phyloP scores from a whole-genome alignment of 2,888 invertebrate species.

The Ophion obscuratus region DNA sequence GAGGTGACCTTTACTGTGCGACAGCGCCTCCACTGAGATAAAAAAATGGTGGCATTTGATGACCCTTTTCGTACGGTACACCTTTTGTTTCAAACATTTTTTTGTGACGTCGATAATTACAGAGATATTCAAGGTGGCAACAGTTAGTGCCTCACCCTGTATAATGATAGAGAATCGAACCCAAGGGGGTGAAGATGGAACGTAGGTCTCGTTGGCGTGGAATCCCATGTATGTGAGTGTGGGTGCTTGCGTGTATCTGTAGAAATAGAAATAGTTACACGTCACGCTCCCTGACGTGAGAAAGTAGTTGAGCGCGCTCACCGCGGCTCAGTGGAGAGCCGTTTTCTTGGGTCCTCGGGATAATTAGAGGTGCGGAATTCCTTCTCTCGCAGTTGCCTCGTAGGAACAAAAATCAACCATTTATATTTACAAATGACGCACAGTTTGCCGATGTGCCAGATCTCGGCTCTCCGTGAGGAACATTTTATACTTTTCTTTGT shows the following conservation, averaged over 20 bases:
- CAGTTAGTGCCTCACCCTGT: too few species aligned
- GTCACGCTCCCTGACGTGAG: slow-evolving; percentile 74
- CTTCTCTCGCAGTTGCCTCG: slow-evolving; percentile 56
- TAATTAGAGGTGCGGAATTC: slow-evolving; percentile 71
- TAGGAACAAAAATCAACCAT: slow-evolving; percentile 42
- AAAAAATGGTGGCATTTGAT: too few species aligned
- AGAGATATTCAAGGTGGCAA: too few species aligned
- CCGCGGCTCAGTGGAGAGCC: slow-evolving; percentile 32
- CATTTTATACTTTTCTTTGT: slow-evolving; percentile 11
- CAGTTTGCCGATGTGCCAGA: slow-evolving; percentile 57
- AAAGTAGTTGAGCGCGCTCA: slow-evolving; percentile 71
- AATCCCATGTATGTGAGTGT: neutral
- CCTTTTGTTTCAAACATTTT: too few species aligned
- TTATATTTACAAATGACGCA: slow-evolving; percentile 64
- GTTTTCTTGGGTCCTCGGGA: slow-evolving; percentile 67
- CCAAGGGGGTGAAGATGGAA: slow-evolving; percentile 44
- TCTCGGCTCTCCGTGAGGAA: slow-evolving; percentile 56
- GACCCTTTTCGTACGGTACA: too few species aligned
- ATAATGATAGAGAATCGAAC: slow-evolving; percentile 10
- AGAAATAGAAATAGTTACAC: slow-evolving; percentile 64
- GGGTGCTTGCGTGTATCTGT: slow-evolving; percentile 8
- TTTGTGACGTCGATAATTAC: too few species aligned
- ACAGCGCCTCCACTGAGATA: too few species aligned
- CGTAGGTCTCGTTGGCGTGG: slow-evolving; percentile 12
- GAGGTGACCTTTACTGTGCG: too few species aligned